Conservation (phyloP, 2,888 invertebrate species). For the Drosophila paramelanica region DNA sequence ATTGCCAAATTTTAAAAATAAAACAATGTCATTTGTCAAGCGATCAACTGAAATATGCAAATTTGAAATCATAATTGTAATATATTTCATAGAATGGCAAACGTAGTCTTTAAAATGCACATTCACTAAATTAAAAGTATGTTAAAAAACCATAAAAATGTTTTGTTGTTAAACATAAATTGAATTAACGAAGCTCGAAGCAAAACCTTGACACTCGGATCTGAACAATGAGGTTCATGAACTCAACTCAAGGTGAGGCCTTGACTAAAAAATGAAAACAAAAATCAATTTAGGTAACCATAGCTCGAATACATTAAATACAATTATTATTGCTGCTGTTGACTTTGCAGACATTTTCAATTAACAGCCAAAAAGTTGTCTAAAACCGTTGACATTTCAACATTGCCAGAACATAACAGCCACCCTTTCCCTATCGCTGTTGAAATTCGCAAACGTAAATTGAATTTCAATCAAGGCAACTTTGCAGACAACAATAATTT, state of each 20-base stretch:
- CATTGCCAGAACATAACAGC: constrained; percentile 21
- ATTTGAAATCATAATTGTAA: too few relatives aligned
- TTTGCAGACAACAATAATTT: constrained; percentile 52
- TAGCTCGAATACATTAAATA: constrained; percentile 13
- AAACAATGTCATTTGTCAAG: too few relatives aligned
- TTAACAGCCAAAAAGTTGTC: constrained; percentile 50
- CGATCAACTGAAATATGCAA: too few relatives aligned
- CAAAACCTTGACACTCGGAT: background rate
- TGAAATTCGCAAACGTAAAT: constrained; percentile 35
- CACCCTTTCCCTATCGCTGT: background rate
- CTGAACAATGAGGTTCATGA: background rate
- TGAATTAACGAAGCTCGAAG: background rate
- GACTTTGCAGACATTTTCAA: constrained; percentile 69
- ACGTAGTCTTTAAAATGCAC: too few relatives aligned
- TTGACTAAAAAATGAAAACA: too few relatives aligned
- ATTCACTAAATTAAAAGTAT: too few relatives aligned
- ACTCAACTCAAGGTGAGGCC: background rate
- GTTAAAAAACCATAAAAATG: background rate
- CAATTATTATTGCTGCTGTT: constrained; percentile 45
- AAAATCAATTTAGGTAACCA: background rate
- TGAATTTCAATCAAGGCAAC: constrained; percentile 55
- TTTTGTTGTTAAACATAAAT: background rate
- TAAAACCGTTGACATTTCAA: constrained; percentile 28
- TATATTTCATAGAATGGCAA: too few relatives aligned
- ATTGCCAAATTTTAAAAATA: too few relatives aligned